Percentiles rank a stretch among this genome's conserved stretches.
These are phyloP conservation scores for Drosophila tsacasi DNA, from an alignment of 1,140 invertebrate species.

Conservation along the genomic window DNA sequence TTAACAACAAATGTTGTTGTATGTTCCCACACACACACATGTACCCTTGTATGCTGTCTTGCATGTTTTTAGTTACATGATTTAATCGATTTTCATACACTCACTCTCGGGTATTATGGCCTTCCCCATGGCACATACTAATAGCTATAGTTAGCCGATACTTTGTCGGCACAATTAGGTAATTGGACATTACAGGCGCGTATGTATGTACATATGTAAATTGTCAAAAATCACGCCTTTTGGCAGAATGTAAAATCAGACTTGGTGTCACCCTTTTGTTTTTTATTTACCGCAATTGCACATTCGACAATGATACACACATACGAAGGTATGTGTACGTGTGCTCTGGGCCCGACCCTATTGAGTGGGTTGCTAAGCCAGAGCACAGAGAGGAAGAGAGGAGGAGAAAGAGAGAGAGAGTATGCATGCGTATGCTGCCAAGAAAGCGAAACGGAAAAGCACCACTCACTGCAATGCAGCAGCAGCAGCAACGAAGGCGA, in stretches of 20 bases:
- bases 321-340: neutral
- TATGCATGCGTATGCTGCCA: slow-evolving; percentile 19
- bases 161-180: slow-evolving; percentile 28
- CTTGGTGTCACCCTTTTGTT: slow-evolving; percentile 2
- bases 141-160: neutral
- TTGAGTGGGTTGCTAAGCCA: slow-evolving; percentile 12
- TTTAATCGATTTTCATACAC: slow-evolving; percentile 47
- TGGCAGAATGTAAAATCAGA: slow-evolving; percentile 1
- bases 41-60: slow-evolving; percentile 24
- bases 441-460: slow-evolving; percentile 17
- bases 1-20: slow-evolving; percentile 1
- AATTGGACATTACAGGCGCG: slow-evolving; percentile 10
- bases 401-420: neutral
- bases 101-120: slow-evolving; percentile 22
- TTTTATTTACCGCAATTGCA: slow-evolving; percentile 13
- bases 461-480: slow-evolving; percentile 22
- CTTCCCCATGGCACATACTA: neutral
- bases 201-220: neutral
- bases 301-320: neutral
- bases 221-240: slow-evolving; percentile 7
- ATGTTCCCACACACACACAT: slow-evolving; percentile 15
- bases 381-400: neutral
- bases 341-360: slow-evolving; percentile 10
- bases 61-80: slow-evolving; percentile 38
- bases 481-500: slow-evolving; percentile 4